Percentiles rank a stretch among this genome's conserved stretches.
Conservation (phyloP, 2,888 invertebrate genomes). For the Drosophila mimetica region DNA sequence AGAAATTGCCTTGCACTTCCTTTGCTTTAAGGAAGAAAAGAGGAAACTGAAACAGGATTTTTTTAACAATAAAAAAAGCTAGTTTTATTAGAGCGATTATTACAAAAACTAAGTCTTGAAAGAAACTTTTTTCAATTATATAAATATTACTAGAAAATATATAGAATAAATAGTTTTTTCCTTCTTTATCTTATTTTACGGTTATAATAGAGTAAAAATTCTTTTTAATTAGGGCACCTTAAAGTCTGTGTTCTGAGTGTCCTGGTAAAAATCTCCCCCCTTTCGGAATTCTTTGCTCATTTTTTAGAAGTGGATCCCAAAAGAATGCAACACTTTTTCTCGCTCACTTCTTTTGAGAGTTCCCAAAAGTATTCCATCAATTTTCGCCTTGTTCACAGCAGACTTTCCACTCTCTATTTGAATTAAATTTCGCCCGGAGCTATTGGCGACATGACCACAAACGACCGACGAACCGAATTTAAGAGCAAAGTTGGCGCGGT, state of each 20-base stretch:
- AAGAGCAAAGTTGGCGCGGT: slow-evolving; percentile 36
- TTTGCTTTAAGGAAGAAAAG: not conserved
- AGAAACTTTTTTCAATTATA: too few relatives aligned
- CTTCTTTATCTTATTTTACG: too few relatives aligned
- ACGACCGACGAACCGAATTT: slow-evolving; percentile 26
- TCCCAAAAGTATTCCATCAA: slow-evolving; percentile 56
- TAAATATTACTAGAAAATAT: too few relatives aligned
- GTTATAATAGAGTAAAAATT: not conserved
- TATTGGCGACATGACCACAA: slow-evolving; percentile 27
- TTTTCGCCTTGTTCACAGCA: slow-evolving; percentile 11
- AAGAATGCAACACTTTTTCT: slow-evolving; percentile 26
- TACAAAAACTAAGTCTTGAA: too few relatives aligned
- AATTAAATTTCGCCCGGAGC: slow-evolving; percentile 19
- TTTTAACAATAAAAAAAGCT: too few relatives aligned
- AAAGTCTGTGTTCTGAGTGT: too few relatives aligned
- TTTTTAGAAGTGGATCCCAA: not conserved
- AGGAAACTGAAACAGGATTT: too few relatives aligned
- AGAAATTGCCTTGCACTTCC: not conserved
- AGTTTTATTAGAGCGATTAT: too few relatives aligned
- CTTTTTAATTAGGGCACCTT: not conserved
- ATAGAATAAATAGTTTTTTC: too few relatives aligned
- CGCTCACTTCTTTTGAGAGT: slow-evolving; percentile 2
- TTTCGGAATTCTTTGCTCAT: not conserved
- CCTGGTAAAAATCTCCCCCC: too few relatives aligned
- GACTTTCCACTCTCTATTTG: slow-evolving; percentile 12